Evolutionary conservation across 2,888 invertebrate species (phyloP).

Genomic region (Aporophyla nigra): DNA sequence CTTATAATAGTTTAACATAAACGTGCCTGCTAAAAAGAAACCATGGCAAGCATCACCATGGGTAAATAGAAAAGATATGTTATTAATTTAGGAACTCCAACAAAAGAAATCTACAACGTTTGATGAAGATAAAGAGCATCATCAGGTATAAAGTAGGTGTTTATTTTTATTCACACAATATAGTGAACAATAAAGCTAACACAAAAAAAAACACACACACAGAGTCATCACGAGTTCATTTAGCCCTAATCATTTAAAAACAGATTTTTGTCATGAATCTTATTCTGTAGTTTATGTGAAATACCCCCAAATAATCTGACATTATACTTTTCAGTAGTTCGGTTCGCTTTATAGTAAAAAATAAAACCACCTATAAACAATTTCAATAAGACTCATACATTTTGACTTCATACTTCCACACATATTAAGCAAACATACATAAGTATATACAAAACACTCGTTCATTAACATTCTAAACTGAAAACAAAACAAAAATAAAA

Average conservation of each 20-base stretch:
- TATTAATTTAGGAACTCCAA: too few species aligned
- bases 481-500: conserved; percentile 52
- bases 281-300: neutral
- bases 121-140: too few species aligned
- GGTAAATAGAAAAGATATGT: too few species aligned
- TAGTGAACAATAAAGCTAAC: too few species aligned
- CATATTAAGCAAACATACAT: neutral
- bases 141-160: too few species aligned
- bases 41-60: too few species aligned
- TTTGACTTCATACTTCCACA: neutral
- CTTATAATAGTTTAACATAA: neutral
- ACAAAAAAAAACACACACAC: too few species aligned
- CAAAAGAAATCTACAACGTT: too few species aligned
- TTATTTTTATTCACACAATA: too few species aligned
- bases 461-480: conserved; percentile 15
- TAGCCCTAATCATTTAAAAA: neutral
- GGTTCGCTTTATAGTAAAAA: too few species aligned
- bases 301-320: neutral
- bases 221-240: neutral
- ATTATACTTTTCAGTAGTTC: neutral
- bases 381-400: neutral
- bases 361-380: neutral
- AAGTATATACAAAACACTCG: conserved; percentile 6
- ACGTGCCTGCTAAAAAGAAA: neutral
- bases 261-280: too few species aligned